Conservation (phyloP, 2,888 invertebrate genomes). For the Caenorhabditis sp. region DNA sequence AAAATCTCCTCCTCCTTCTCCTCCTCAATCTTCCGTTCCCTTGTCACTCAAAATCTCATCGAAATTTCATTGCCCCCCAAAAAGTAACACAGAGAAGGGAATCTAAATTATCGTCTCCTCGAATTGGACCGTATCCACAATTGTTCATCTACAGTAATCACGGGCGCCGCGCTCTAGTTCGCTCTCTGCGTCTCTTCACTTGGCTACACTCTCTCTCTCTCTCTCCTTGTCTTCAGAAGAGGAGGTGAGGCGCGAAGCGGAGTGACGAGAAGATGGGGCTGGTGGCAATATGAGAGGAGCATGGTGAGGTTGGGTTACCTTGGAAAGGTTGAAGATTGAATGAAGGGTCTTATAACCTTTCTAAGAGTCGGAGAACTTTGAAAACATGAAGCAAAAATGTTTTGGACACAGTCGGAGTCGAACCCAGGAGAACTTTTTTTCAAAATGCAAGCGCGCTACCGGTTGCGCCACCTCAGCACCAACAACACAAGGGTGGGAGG, state of each 20-base stretch:
- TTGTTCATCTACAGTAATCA: conserved; percentile 42
- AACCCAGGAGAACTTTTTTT: background rate
- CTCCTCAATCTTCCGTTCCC: background rate
- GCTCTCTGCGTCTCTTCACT: conserved; percentile 7
- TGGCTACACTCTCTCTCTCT: conserved; percentile 2
- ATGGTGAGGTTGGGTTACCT: conserved; percentile 30
- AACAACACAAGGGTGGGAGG: background rate
- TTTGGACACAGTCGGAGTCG: background rate
- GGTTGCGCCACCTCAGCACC: background rate
- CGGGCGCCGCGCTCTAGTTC: conserved; percentile 6
- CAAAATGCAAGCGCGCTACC: background rate
- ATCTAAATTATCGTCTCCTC: conserved; percentile 4
- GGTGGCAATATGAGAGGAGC: conserved; percentile 53
- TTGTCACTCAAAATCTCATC: background rate
- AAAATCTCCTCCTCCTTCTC: conserved; percentile 1
- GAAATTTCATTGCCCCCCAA: no score
- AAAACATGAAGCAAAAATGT: background rate
- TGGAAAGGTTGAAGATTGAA: background rate
- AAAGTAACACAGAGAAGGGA: background rate
- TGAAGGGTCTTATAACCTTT: background rate
- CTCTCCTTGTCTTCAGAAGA: background rate
- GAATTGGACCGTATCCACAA: conserved; percentile 61
- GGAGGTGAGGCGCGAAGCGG: conserved; percentile 1
- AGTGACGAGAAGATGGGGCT: conserved; percentile 57
- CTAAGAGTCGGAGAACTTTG: background rate